Evolutionary conservation across 2,113 vertebrate species (phyloP).

Genomic region (Esox niger): DNA sequence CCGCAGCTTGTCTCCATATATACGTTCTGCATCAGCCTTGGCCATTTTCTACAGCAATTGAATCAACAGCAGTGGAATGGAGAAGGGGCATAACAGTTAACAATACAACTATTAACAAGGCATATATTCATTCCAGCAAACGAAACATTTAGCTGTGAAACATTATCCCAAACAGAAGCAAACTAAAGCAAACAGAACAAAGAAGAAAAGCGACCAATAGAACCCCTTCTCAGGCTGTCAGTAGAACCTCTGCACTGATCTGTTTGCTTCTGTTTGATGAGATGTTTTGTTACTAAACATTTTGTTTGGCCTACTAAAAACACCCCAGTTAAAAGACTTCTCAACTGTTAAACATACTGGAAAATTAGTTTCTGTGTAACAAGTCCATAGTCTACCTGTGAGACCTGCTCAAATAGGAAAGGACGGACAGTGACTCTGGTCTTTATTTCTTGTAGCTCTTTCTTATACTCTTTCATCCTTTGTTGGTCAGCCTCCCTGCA

Average conservation of each 20-base stretch:
- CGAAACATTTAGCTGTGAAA: too few species aligned
- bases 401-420: constrained; percentile 89
- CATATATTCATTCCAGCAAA: too few species aligned
- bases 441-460: constrained; percentile 86
- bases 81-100: not conserved
- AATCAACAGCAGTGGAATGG: constrained; percentile 8
- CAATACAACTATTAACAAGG: too few species aligned
- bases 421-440: constrained; percentile 81
- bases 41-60: constrained; percentile 71
- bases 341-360: not conserved
- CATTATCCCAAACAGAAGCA: too few species aligned
- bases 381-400: constrained; percentile 60
- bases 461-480: constrained; percentile 83
- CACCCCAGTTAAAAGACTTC: not conserved
- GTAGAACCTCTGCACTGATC: too few species aligned
- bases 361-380: not conserved
- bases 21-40: constrained; percentile 76
- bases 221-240: too few species aligned
- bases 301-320: too few species aligned
- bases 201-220: too few species aligned
- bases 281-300: too few species aligned
- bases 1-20: constrained; percentile 75
- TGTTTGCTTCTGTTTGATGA: too few species aligned
- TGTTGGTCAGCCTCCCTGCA: constrained; percentile 82
- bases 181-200: too few species aligned